Conservation (phyloP, 2,888 invertebrate species). For the Spodoptera picta region DNA sequence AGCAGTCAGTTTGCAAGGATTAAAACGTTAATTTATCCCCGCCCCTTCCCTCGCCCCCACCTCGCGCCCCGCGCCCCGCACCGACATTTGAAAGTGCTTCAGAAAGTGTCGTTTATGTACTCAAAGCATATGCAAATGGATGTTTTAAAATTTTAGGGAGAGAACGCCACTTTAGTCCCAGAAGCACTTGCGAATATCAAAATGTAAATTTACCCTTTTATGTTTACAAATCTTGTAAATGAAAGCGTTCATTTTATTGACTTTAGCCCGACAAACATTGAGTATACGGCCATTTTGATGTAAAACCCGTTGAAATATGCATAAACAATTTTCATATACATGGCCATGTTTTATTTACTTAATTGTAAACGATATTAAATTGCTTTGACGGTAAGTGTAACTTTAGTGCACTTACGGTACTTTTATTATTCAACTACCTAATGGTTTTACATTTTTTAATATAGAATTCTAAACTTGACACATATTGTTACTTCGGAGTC, state of each 20-base stretch:
- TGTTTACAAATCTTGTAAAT: conserved; percentile 88
- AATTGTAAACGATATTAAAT: conserved; percentile 23
- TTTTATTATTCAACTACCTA: not conserved
- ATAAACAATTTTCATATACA: conserved; percentile 50
- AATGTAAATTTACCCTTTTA: conserved; percentile 89
- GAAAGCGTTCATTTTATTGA: conserved; percentile 86
- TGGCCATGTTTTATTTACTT: conserved; percentile 29
- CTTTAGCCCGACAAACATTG: conserved; percentile 73
- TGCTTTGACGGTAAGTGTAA: not conserved
- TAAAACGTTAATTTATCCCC: conserved; percentile 51
- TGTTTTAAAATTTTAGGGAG: conserved; percentile 89
- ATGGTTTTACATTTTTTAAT: not conserved
- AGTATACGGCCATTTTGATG: conserved; percentile 58
- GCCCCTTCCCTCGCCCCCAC: conserved; percentile 43
- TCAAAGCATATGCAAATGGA: conserved; percentile 88
- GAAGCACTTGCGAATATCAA: conserved; percentile 87
- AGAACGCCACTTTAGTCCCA: conserved; percentile 86
- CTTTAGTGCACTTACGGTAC: not conserved
- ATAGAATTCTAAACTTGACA: no score
- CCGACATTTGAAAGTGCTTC: conserved; percentile 77
- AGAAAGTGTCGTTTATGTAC: conserved; percentile 89
- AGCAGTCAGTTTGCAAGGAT: conserved; percentile 44
- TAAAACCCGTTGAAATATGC: conserved; percentile 50
- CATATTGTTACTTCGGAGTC: no score
- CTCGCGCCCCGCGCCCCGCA: conserved; percentile 46